Base-by-base conservation (phyloP, 2,888 invertebrate genomes). In the Drosophila silvestris region DNA sequence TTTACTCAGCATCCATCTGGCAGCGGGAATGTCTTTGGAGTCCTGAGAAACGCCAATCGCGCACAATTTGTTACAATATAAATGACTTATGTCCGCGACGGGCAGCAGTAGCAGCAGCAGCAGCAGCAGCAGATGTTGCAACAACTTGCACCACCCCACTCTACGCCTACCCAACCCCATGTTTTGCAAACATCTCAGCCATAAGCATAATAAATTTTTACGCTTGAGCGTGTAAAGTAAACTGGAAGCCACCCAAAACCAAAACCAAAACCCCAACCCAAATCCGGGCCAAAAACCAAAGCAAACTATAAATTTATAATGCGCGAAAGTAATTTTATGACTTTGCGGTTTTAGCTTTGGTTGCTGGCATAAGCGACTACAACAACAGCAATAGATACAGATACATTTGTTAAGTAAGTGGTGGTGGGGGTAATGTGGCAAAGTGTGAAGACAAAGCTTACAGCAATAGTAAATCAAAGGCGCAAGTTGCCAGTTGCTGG, bases 311-410 rank as follows among this genome's bases (percentile, higher is more conserved):
- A 91, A 92, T 92, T 92, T 91, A 92, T 90, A 92, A 92, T 91
- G 91, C 92, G 92, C 91, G 92, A 90, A 92, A 92, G 92, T 91
- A 92, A 92, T 92, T 92, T 92, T 92, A 92, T 91, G 92, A 92
- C 92, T 92, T 91, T 91, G 92, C 85, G 92, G 92, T 90, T 91
- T 91, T 77, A 80, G 91, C 85, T 82, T 80, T 86, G 85, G 70
- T 66, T 75, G 64, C 52, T 69, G 77, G 59, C 78, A 79, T 47
- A 65, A 62, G 63, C 65, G 51, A 50, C 77, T 50, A 61, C 68
- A 69, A 47, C 63, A 69, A 32, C 58, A 30, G n/a, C 30, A 47
- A 59, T 44, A 60, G 53, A 63, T 58, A 62, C 53, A 74, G 72
- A 61, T 67, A 74, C 47, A 63, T 67, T 41, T 53, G 67, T 70